phyloP scores from a whole-genome alignment of 2,797 vertebrate genomes.

The Coregonus sp. region DNA sequence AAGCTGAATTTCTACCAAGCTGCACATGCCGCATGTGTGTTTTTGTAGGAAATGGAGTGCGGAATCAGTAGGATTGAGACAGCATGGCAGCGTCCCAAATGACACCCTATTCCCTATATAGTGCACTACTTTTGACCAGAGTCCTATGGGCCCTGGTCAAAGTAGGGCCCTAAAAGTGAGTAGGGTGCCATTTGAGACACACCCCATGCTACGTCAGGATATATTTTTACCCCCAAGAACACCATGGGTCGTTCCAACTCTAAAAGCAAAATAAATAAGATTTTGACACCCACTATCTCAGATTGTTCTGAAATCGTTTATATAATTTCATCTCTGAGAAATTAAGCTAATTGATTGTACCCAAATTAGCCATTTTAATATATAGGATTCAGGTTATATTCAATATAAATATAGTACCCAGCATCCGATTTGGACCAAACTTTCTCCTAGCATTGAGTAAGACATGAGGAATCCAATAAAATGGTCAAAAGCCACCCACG shows the following conservation, averaged over 20 bases:
- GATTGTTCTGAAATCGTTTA: too few relatives aligned
- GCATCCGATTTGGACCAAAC: too few relatives aligned
- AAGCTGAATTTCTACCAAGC: background rate
- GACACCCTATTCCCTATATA: background rate
- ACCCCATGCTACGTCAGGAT: background rate
- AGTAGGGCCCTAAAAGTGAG: background rate
- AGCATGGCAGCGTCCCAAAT: background rate
- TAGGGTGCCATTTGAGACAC: background rate
- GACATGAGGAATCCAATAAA: too few relatives aligned
- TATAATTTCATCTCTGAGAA: too few relatives aligned
- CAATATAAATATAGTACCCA: too few relatives aligned
- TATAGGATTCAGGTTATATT: too few relatives aligned
- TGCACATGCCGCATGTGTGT: background rate
- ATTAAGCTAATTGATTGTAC: too few relatives aligned
- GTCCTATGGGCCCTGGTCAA: background rate
- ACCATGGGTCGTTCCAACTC: background rate
- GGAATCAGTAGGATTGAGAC: background rate
- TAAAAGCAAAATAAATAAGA: too few relatives aligned
- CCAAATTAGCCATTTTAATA: too few relatives aligned
- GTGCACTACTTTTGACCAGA: background rate
- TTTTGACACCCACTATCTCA: too few relatives aligned
- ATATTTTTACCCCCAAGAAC: constrained; percentile 17
- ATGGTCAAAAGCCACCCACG: too few relatives aligned
- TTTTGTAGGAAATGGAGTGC: background rate
- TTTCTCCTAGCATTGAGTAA: too few relatives aligned